These are phyloP conservation scores for Dinocampus coccinellae DNA, from an alignment of 2,888 invertebrate species.

Conservation along the genomic window DNA sequence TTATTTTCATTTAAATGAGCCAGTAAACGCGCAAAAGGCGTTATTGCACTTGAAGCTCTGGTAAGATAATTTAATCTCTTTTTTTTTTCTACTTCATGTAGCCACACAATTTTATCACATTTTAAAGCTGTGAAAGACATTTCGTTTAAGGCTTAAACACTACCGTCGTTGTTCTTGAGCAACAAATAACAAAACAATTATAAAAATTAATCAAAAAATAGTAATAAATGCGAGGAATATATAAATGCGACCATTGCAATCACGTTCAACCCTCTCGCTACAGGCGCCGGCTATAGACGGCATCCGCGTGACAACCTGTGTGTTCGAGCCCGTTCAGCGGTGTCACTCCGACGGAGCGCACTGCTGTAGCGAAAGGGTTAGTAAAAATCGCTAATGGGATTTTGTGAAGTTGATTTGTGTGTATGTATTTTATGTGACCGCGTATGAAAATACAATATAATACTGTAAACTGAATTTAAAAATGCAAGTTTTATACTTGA, in stretches of 20 bases:
- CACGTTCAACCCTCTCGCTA: not conserved
- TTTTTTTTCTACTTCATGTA: not conserved
- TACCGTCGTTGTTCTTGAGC: slow-evolving; percentile 36
- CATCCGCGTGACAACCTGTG: not conserved
- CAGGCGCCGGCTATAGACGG: not conserved
- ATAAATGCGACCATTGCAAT: not conserved
- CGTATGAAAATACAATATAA: not conserved
- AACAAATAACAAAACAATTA: slow-evolving; percentile 27
- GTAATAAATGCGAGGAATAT: not conserved
- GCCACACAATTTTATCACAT: slow-evolving; percentile 41
- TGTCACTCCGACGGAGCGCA: too few relatives aligned
- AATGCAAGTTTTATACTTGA: not conserved
- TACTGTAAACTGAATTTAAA: not conserved
- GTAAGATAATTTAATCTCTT: not conserved
- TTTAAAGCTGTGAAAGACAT: slow-evolving; percentile 43
- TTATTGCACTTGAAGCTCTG: not conserved
- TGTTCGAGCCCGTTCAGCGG: not conserved
- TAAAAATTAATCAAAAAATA: not conserved
- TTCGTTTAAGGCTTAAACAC: slow-evolving; percentile 41
- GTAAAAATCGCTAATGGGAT: too few relatives aligned
- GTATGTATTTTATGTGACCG: slow-evolving; percentile 11
- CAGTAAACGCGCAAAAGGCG: not conserved
- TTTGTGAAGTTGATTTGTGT: too few relatives aligned
- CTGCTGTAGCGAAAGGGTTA: too few relatives aligned
- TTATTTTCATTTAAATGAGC: not conserved